These are phyloP conservation scores for Gasterosteus aculeatus DNA, from an alignment of 2,113 vertebrate species.

Conservation along the genomic window DNA sequence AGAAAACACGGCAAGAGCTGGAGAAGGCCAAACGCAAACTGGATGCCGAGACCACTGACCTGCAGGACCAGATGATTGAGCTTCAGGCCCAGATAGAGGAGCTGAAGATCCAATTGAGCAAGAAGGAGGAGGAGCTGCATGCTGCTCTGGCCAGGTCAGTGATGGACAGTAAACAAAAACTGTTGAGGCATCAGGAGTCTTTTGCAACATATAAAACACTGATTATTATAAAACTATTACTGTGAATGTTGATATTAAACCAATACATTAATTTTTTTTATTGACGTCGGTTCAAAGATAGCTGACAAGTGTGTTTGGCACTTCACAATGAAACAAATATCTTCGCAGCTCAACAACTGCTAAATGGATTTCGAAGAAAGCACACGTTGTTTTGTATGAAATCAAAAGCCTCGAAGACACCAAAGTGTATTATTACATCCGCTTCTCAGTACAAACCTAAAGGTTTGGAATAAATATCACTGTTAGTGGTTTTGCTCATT, in stretches of 20 bases:
- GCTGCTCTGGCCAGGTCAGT: conserved; percentile 88
- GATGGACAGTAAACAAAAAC: not conserved
- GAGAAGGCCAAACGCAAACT: conserved; percentile 98
- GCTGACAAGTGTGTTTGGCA: not conserved
- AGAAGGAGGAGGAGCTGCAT: conserved; percentile 97
- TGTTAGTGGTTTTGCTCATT: conserved; percentile 3
- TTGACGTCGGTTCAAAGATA: not conserved
- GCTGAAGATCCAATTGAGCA: conserved; percentile 92
- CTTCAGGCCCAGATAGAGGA: conserved; percentile 96
- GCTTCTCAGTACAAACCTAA: too few species aligned
- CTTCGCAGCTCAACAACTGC: not conserved
- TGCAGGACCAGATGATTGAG: conserved; percentile 97
- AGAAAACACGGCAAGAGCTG: conserved; percentile 95
- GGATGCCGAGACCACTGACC: conserved; percentile 93
- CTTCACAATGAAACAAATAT: not conserved
- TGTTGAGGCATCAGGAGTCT: not conserved
- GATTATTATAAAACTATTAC: not conserved
- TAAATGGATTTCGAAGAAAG: not conserved
- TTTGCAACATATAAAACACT: not conserved
- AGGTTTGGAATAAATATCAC: conserved; percentile 4
- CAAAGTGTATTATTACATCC: not conserved
- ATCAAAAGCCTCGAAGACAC: not conserved
- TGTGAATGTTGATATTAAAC: not conserved
- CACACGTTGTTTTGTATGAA: not conserved
- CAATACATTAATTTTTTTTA: not conserved